These are phyloP conservation scores for Protosalanx chinensis DNA, from an alignment of 2,797 vertebrate genomes.

Conservation along the genomic window DNA sequence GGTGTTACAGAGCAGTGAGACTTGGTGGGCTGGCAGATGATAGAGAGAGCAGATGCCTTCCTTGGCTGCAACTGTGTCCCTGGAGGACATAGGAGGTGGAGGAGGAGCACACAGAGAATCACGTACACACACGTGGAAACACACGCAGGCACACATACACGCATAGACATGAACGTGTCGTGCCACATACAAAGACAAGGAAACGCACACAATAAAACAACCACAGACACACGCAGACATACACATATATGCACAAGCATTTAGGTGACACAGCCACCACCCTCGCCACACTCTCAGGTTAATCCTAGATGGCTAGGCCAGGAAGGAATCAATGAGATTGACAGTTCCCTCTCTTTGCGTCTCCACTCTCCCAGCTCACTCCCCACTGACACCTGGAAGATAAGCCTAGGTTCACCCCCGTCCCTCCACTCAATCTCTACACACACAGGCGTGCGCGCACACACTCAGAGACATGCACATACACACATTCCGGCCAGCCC, in stretches of 20 bases:
- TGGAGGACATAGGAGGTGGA: not conserved
- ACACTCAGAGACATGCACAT: constrained; percentile 9
- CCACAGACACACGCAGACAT: not conserved
- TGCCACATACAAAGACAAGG: no score
- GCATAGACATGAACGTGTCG: not conserved
- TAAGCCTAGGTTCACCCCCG: constrained; percentile 21
- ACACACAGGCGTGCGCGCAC: constrained; percentile 18
- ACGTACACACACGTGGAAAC: constrained; percentile 1
- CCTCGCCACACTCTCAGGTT: constrained; percentile 9
- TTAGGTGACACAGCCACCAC: constrained; percentile 1
- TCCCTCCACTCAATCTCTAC: not conserved
- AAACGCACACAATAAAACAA: not conserved
- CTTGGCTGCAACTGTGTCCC: not conserved
- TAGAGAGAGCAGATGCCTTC: constrained; percentile 4
- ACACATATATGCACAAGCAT: constrained; percentile 7
- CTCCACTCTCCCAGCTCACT: constrained; percentile 7
- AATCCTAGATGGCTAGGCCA: constrained; percentile 23
- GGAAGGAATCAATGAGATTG: constrained; percentile 33
- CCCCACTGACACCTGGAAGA: constrained; percentile 31
- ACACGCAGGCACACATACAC: not conserved
- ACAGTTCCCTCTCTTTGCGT: constrained; percentile 22
- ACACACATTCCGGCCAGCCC: constrained; percentile 12
- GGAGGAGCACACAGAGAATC: not conserved
- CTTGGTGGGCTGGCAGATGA: not conserved
- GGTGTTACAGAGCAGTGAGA: not conserved